A percentile compares a stretch with the other conserved stretches of the same genome.
Evolutionary conservation across 2,797 vertebrate species (phyloP).

Genomic region (Acestrorhynchus altus): DNA sequence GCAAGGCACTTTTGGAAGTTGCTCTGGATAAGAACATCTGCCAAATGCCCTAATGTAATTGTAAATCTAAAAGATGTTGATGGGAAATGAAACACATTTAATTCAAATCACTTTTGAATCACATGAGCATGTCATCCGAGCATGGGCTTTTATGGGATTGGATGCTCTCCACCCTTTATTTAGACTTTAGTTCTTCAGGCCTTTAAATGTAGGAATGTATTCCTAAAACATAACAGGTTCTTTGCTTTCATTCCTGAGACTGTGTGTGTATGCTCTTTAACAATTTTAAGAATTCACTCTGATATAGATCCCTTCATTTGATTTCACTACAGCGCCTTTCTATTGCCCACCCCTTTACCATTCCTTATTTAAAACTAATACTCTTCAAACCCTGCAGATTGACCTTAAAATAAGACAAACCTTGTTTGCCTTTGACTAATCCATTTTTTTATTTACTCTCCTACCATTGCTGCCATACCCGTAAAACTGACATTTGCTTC

Average conservation of each 20-base stretch:
- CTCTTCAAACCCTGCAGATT: background rate
- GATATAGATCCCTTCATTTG: background rate
- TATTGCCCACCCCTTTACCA: background rate
- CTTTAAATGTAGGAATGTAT: constrained; percentile 7
- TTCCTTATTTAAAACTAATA: background rate
- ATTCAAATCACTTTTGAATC: no score
- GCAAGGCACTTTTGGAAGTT: no score
- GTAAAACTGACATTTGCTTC: constrained; percentile 49
- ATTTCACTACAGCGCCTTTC: background rate
- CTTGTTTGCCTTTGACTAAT: constrained; percentile 35
- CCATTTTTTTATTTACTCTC: constrained; percentile 44
- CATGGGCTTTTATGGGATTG: background rate
- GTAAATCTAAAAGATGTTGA: no score
- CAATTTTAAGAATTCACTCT: background rate
- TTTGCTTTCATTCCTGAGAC: background rate
- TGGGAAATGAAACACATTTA: no score
- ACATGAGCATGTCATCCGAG: no score
- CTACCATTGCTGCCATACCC: constrained; percentile 20
- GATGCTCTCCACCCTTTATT: background rate
- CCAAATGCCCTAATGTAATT: no score
- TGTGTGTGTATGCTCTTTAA: background rate
- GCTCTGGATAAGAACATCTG: no score
- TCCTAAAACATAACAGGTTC: background rate
- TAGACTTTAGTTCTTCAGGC: background rate
- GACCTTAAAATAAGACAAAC: constrained; percentile 22